Evolutionary conservation across 2,113 vertebrate genomes (phyloP).

Genomic region (Anser brachyrhynchus): DNA sequence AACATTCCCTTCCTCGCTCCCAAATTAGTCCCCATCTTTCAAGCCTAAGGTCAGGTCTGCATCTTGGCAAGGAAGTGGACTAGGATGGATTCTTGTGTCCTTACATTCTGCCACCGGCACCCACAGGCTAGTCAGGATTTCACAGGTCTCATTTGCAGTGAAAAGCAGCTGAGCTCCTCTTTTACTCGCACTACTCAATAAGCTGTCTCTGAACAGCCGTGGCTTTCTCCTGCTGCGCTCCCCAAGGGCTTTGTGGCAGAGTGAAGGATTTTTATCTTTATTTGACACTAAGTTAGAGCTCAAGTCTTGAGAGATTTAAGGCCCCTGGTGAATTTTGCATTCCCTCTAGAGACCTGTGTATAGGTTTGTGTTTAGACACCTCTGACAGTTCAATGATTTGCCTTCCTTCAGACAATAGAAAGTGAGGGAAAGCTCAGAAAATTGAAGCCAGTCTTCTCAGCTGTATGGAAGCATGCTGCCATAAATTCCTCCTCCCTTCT

Average conservation of each 20-base stretch:
- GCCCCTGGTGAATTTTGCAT: not conserved
- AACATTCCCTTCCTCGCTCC: not conserved
- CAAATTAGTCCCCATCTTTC: not conserved
- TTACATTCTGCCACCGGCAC: not conserved
- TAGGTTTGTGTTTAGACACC: not conserved
- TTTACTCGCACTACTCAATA: not conserved
- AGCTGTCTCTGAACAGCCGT: not conserved
- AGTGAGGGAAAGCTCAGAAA: not conserved
- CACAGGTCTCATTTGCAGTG: not conserved
- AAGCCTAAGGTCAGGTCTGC: not conserved
- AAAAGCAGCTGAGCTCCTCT: not conserved
- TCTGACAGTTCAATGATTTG: not conserved
- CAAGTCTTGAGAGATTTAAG: not conserved
- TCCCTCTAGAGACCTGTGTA: not conserved
- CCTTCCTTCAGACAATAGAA: not conserved
- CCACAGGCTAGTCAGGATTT: not conserved
- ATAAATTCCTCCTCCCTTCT: not conserved
- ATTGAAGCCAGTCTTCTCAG: not conserved
- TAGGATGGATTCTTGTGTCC: not conserved
- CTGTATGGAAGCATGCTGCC: accelerated
- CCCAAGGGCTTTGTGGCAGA: not conserved
- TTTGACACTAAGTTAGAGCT: not conserved
- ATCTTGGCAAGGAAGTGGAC: not conserved
- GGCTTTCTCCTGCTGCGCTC: not conserved
- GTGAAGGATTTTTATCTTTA: not conserved